Conservation (phyloP, 2,888 invertebrate genomes). For the Argynnis bischoffii region DNA sequence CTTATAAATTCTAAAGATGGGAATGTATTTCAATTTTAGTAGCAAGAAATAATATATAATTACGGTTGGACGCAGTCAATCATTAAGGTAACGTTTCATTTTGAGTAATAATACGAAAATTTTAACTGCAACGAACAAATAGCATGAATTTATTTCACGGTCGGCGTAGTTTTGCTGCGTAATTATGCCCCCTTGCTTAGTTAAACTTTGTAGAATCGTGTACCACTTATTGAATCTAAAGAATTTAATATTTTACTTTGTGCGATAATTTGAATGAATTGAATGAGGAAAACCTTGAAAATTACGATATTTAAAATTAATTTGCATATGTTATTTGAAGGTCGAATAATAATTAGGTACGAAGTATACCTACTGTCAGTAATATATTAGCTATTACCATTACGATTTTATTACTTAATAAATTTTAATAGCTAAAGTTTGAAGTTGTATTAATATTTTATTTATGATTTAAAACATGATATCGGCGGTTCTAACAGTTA, state of each 20-base stretch:
- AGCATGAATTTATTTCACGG: conserved; percentile 65
- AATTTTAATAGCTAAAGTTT: too few species aligned
- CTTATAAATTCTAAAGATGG: conserved; percentile 30
- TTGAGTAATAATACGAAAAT: conserved; percentile 46
- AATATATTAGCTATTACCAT: conserved; percentile 9
- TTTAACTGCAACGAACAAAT: conserved; percentile 44
- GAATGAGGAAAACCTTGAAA: conserved; percentile 16
- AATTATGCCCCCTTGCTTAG: conserved; percentile 52
- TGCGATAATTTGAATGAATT: not conserved
- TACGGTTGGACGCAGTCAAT: conserved; percentile 36
- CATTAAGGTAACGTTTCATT: conserved; percentile 39
- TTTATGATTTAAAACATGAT: too few species aligned
- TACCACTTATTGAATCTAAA: conserved; percentile 13
- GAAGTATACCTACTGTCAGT: not conserved
- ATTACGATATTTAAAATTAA: conserved; percentile 18
- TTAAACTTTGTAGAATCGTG: conserved; percentile 34
- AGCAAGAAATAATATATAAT: conserved; percentile 35
- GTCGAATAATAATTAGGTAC: conserved; percentile 16
- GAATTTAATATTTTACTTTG: conserved; percentile 1
- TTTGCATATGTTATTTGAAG: conserved; percentile 19
- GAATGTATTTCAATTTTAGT: conserved; percentile 24
- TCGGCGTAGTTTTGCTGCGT: conserved; percentile 53
- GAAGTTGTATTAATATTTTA: too few species aligned
- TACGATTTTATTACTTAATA: not conserved
- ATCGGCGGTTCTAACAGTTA: not conserved